Conservation (phyloP, 1,140 invertebrate species). For the Euglossa dilemma region DNA sequence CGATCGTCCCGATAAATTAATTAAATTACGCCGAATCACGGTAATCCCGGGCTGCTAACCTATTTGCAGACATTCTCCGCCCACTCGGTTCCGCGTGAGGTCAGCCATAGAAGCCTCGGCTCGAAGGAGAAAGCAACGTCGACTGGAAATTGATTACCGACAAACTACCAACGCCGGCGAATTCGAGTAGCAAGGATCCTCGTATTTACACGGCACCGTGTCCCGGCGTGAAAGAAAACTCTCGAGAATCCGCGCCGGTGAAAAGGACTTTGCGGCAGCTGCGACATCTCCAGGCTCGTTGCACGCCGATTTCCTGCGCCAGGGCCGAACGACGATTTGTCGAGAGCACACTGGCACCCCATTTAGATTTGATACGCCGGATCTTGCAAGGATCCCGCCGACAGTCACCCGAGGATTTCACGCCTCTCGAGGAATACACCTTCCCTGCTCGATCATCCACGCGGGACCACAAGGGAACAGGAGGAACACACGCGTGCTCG, state of each 20-base stretch:
- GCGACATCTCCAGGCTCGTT: constrained; percentile 45
- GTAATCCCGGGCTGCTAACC: too few species aligned
- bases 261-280: constrained; percentile 54
- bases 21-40: too few species aligned
- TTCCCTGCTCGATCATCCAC: constrained; percentile 26
- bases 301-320: constrained; percentile 59
- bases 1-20: neutral
- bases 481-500: constrained; percentile 2
- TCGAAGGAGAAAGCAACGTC: neutral
- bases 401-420: constrained; percentile 56
- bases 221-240: constrained; percentile 25
- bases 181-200: neutral
- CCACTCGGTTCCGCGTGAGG: fast-evolving
- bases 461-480: neutral
- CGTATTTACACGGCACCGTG: constrained; percentile 19
- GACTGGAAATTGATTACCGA: neutral
- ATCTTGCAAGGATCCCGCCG: constrained; percentile 34
- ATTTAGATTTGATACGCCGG: constrained; percentile 57
- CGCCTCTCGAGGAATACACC: constrained; percentile 60
- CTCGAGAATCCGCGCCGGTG: constrained; percentile 18
- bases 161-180: neutral
- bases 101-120: too few species aligned
- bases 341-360: constrained; percentile 32
- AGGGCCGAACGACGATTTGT: constrained; percentile 55
- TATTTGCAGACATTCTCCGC: too few species aligned